A percentile compares a stretch with the other conserved stretches of the same genome.
These are phyloP conservation scores for Chascanopsetta lugubris DNA, from an alignment of 2,113 vertebrate genomes.

Conservation along the genomic window DNA sequence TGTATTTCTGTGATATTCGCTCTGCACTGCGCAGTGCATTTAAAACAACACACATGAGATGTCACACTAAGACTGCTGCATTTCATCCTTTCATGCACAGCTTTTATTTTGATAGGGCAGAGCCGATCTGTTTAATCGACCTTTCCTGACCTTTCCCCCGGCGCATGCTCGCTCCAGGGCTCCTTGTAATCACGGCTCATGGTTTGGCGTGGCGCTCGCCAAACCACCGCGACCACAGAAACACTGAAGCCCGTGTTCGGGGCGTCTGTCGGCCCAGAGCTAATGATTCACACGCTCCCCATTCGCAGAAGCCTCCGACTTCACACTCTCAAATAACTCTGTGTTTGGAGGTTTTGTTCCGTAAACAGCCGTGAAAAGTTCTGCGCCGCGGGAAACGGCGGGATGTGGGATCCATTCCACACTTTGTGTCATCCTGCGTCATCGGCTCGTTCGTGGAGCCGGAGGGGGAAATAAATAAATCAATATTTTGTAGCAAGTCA, in stretches of 20 bases:
- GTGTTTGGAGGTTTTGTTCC: slow-evolving; percentile 28
- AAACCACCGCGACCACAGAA: slow-evolving; percentile 11
- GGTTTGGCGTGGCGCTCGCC: slow-evolving; percentile 15
- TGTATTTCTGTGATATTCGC: no score
- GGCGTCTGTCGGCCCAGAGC: neutral
- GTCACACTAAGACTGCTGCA: no score
- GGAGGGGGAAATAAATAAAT: slow-evolving; percentile 46
- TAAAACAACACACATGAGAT: no score
- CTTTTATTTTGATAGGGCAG: no score
- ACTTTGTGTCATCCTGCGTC: slow-evolving; percentile 46
- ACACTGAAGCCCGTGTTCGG: slow-evolving; percentile 2
- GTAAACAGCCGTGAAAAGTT: slow-evolving; percentile 9
- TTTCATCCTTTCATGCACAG: no score
- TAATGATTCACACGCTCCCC: neutral
- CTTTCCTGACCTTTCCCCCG: neutral
- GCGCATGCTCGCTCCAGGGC: neutral
- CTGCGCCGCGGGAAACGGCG: slow-evolving; percentile 10
- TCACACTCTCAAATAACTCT: slow-evolving; percentile 32
- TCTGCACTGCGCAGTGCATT: no score
- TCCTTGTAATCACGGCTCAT: slow-evolving; percentile 5
- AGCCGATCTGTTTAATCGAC: no score
- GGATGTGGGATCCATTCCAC: slow-evolving; percentile 39
- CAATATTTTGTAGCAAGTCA: slow-evolving; percentile 56
- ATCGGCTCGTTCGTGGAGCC: slow-evolving; percentile 23
- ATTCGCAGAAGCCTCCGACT: neutral